These are phyloP conservation scores for Drosophila kanapiae DNA, from an alignment of 1,140 invertebrate species.

Conservation along the genomic window DNA sequence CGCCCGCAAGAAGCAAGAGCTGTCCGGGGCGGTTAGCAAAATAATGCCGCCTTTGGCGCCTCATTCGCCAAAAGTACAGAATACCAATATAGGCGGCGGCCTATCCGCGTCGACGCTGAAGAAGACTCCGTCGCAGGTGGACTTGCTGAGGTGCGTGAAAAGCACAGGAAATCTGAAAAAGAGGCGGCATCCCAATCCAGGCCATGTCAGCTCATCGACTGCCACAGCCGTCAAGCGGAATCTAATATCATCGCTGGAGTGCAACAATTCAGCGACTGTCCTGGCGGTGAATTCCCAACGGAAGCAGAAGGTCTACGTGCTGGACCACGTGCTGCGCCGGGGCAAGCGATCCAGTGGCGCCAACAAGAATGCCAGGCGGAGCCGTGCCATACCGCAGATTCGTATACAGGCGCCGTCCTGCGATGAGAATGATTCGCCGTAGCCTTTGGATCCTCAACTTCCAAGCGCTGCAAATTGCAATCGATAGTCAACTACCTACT, in stretches of 20 bases:
- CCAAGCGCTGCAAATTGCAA: background rate
- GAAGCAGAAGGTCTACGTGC: constrained; percentile 22
- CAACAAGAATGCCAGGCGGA: background rate
- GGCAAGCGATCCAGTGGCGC: background rate
- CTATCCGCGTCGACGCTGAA: constrained; percentile 19
- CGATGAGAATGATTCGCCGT: constrained; percentile 18
- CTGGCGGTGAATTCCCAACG: constrained; percentile 3
- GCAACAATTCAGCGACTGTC: constrained; percentile 21
- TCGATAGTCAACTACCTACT: constrained; percentile 7
- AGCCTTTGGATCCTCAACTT: background rate
- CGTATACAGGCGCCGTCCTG: constrained; percentile 15
- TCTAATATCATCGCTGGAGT: constrained; percentile 15
- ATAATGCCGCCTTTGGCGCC: constrained; percentile 16
- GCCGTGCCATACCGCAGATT: constrained; percentile 7
- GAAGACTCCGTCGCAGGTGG: constrained; percentile 34
- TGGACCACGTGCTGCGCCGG: constrained; percentile 13
- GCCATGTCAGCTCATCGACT: background rate
- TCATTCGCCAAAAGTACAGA: constrained; percentile 19
- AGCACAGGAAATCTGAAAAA: constrained; percentile 30
- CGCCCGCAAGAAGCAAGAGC: constrained; percentile 43
- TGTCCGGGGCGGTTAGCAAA: background rate
- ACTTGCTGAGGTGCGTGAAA: background rate
- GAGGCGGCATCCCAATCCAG: constrained; percentile 4
- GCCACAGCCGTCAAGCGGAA: constrained; percentile 16
- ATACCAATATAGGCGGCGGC: background rate